Conservation (phyloP, 2,113 vertebrate genomes). For the Anoplopoma fimbria region DNA sequence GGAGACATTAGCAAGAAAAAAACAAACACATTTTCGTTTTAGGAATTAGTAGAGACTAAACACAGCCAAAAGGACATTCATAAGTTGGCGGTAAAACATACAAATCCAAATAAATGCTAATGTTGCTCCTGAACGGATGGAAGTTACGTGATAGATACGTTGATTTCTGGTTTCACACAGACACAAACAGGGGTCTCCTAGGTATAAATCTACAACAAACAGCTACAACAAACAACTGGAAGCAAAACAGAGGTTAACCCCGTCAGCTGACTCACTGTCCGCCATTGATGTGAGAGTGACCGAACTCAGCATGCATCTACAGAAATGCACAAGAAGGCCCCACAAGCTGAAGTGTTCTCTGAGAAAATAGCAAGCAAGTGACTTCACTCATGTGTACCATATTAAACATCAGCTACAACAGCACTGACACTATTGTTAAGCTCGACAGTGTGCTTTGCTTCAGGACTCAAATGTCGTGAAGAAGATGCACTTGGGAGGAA, state of each 20-base stretch:
- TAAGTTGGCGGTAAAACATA: too few relatives aligned
- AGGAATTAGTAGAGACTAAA: not conserved
- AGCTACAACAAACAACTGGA: not conserved
- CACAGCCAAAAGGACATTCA: not conserved
- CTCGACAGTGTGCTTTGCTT: not conserved
- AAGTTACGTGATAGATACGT: too few relatives aligned
- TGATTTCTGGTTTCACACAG: too few relatives aligned
- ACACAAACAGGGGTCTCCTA: too few relatives aligned
- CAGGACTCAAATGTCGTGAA: not conserved
- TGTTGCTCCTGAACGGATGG: not conserved
- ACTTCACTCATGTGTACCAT: not conserved
- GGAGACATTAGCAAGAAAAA: not conserved
- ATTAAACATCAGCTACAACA: not conserved
- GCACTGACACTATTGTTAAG: not conserved
- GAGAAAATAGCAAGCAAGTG: not conserved
- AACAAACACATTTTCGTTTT: not conserved
- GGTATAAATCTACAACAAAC: not conserved
- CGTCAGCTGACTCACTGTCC: conserved; percentile 4
- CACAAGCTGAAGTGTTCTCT: not conserved
- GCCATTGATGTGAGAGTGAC: not conserved
- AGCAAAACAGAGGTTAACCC: not conserved
- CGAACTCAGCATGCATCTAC: not conserved
- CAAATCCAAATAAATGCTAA: not conserved
- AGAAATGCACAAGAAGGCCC: not conserved
- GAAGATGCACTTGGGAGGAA: not conserved